These are phyloP conservation scores for Diaprepes abbreviatus DNA, from an alignment of 2,888 invertebrate species.

Conservation along the genomic window DNA sequence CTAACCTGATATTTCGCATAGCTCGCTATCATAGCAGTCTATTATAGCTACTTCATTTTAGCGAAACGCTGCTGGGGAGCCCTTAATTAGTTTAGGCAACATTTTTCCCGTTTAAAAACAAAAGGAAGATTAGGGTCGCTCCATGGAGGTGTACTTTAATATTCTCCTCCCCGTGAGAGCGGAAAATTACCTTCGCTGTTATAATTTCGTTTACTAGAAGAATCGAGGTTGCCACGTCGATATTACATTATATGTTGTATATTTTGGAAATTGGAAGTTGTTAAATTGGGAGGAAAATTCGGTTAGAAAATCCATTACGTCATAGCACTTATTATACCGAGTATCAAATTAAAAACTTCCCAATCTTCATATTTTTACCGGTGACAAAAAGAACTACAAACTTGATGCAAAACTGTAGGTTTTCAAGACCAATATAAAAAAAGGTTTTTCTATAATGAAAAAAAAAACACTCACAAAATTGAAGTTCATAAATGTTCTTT, in stretches of 20 bases:
- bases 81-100: constrained; percentile 11
- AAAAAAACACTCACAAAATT: too few species aligned
- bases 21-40: constrained; percentile 5
- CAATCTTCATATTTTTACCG: too few species aligned
- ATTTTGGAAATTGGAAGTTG: neutral
- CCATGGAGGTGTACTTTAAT: constrained; percentile 1
- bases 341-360: too few species aligned
- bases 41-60: constrained; percentile 9
- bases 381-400: too few species aligned
- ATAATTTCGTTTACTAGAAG: constrained; percentile 3
- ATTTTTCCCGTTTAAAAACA: constrained; percentile 7
- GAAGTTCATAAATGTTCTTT: too few species aligned
- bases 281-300: neutral
- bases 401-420: too few species aligned
- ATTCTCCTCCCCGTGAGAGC: neutral
- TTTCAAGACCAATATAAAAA: too few species aligned
- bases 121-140: neutral
- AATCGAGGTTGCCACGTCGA: neutral
- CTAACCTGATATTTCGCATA: neutral
- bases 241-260: neutral
- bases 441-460: too few species aligned
- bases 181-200: neutral
- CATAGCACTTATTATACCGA: too few species aligned
- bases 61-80: neutral
- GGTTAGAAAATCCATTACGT: too few species aligned